Conservation (phyloP, 2,113 vertebrate genomes). For the Plestiodon gilberti region DNA sequence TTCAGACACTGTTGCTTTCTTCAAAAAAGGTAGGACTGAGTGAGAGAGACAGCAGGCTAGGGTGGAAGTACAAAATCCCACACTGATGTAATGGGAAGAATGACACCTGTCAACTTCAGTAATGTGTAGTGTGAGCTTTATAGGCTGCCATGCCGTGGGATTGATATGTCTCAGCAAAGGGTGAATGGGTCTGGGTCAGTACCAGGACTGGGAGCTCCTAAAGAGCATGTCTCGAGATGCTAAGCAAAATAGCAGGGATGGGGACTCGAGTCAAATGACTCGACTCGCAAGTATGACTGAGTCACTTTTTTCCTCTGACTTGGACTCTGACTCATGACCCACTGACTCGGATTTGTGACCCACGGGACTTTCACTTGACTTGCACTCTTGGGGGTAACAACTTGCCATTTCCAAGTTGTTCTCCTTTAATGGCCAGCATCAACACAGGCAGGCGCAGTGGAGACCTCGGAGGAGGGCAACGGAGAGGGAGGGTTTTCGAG, state of each 20-base stretch:
- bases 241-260: rapidly evolving
- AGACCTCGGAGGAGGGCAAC: no score
- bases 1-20: slow-evolving; percentile 90
- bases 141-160: not conserved
- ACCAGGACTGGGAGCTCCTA: not conserved
- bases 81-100: not conserved
- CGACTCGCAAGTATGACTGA: no score
- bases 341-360: no score
- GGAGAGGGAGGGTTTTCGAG: no score
- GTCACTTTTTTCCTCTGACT: no score
- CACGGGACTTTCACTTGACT: no score
- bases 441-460: no score
- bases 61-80: not conserved
- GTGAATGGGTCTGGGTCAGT: not conserved
- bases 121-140: not conserved
- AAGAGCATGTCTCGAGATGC: not conserved
- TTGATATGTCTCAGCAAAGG: rapidly evolving
- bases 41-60: not conserved
- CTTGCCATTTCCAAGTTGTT: no score
- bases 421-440: no score
- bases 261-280: no score
- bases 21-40: slow-evolving; percentile 77
- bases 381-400: no score
- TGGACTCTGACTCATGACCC: no score
- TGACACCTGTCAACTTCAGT: not conserved